Evolutionary conservation across 2,797 vertebrate genomes (phyloP).

Genomic region (Melanotaenia boesemani): DNA sequence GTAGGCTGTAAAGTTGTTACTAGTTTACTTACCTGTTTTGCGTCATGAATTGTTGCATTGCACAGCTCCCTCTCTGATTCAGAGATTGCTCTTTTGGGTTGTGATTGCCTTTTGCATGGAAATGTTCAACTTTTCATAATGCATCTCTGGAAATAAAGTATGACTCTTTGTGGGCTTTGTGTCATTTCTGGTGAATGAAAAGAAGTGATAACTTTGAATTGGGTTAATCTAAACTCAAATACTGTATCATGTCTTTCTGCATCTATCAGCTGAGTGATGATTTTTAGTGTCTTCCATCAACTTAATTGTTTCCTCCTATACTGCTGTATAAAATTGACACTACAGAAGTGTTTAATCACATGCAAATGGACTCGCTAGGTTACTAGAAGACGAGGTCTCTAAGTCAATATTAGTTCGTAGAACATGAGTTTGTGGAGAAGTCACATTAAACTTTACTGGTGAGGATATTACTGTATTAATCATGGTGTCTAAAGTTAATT

Average conservation of each 20-base stretch:
- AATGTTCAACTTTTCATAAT: constrained; percentile 60
- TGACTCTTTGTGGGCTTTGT: constrained; percentile 47
- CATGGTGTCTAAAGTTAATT: too few relatives aligned
- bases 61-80: constrained; percentile 45
- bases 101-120: constrained; percentile 73
- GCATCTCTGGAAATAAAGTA: constrained; percentile 74
- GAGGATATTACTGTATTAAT: too few relatives aligned
- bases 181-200: not conserved
- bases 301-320: too few relatives aligned
- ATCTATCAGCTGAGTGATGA: not conserved
- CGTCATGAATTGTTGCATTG: constrained; percentile 37
- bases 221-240: not conserved
- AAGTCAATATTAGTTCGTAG: too few relatives aligned
- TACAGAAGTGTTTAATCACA: not conserved
- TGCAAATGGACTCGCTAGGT: not conserved
- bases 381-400: not conserved
- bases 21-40: constrained; percentile 14
- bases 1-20: constrained; percentile 51
- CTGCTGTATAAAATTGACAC: not conserved
- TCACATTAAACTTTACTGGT: too few relatives aligned
- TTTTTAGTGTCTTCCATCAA: not conserved
- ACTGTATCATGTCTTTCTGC: not conserved
- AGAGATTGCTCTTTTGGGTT: constrained; percentile 33
- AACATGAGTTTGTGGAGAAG: too few relatives aligned
- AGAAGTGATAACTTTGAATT: not conserved